Evolutionary conservation across 2,797 vertebrate genomes (phyloP).

Genomic region (Podarcis lilfordi): DNA sequence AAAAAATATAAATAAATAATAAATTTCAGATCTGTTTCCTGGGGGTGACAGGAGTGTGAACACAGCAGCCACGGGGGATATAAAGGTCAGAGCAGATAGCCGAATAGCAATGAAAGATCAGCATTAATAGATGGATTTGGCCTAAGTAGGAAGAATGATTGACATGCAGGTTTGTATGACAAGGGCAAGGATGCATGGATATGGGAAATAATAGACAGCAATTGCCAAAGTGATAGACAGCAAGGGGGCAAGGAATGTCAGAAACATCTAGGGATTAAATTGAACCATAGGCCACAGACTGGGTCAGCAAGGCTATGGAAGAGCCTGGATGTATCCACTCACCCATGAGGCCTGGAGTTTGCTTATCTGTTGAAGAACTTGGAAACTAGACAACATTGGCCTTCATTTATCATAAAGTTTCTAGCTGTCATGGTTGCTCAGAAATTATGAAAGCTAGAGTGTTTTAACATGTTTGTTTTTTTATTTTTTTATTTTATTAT

Average conservation of each 20-base stretch:
- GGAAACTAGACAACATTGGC: neutral
- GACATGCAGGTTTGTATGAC: neutral
- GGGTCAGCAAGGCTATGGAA: neutral
- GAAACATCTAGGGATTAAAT: neutral
- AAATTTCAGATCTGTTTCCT: neutral
- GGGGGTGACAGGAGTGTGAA: neutral
- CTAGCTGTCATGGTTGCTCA: neutral
- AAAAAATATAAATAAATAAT: neutral
- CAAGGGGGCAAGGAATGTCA: neutral
- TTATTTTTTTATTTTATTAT: too few relatives aligned
- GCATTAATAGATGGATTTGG: neutral
- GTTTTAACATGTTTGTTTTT: too few relatives aligned
- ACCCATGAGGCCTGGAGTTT: neutral
- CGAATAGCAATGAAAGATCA: neutral
- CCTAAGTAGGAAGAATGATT: neutral
- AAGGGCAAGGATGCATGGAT: neutral
- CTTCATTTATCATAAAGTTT: neutral
- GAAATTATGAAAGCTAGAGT: neutral
- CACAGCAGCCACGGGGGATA: neutral
- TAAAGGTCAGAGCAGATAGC: neutral
- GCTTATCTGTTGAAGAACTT: neutral
- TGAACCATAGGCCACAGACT: neutral
- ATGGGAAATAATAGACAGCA: neutral
- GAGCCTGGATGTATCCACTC: neutral
- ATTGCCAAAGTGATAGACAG: neutral